Evolutionary conservation across 35 echinoderm and acorn worm genomes (phyloP).

Genomic region (Apostichopus japonicus): DNA sequence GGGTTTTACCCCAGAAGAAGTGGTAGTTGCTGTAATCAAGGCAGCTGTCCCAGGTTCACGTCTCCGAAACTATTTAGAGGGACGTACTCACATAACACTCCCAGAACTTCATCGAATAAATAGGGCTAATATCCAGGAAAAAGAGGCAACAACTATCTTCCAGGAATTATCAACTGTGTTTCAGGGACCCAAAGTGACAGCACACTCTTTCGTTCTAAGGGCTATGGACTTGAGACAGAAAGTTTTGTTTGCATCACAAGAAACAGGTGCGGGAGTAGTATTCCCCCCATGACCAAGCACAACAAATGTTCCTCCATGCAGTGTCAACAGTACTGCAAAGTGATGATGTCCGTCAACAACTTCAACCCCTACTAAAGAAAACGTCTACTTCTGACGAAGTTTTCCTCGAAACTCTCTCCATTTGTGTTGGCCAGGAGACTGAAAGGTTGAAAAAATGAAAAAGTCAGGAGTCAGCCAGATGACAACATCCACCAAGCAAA

Average conservation of each 20-base stretch:
- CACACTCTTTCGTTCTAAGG: slow-evolving; percentile 53
- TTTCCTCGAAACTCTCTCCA: slow-evolving; percentile 17
- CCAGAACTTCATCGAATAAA: slow-evolving; percentile 40
- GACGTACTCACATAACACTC: slow-evolving; percentile 17
- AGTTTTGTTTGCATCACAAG: slow-evolving; percentile 66
- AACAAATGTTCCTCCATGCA: slow-evolving; percentile 61
- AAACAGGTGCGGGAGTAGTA: slow-evolving; percentile 3
- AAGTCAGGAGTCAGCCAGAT: not conserved
- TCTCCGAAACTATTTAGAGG: slow-evolving; percentile 53
- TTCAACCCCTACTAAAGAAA: not conserved
- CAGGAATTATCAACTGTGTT: slow-evolving; percentile 17
- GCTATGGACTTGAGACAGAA: slow-evolving; percentile 63
- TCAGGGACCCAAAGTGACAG: slow-evolving; percentile 54
- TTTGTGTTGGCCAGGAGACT: not conserved
- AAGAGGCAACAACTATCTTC: slow-evolving; percentile 52
- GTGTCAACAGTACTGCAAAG: slow-evolving; percentile 39
- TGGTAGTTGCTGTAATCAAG: slow-evolving; percentile 50
- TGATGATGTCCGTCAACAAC: slow-evolving; percentile 29
- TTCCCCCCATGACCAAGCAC: slow-evolving; percentile 43
- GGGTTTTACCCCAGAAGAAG: slow-evolving; percentile 38
- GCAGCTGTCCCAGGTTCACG: slow-evolving; percentile 34
- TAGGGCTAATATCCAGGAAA: slow-evolving; percentile 54
- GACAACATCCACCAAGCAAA: too few relatives aligned
- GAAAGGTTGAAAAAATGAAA: not conserved
- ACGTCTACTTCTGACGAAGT: slow-evolving; percentile 14